A percentile compares a stretch with the other conserved stretches of the same genome.
phyloP scores from a whole-genome alignment of 2,888 invertebrate species.

The Phyllotreta cruciferae region DNA sequence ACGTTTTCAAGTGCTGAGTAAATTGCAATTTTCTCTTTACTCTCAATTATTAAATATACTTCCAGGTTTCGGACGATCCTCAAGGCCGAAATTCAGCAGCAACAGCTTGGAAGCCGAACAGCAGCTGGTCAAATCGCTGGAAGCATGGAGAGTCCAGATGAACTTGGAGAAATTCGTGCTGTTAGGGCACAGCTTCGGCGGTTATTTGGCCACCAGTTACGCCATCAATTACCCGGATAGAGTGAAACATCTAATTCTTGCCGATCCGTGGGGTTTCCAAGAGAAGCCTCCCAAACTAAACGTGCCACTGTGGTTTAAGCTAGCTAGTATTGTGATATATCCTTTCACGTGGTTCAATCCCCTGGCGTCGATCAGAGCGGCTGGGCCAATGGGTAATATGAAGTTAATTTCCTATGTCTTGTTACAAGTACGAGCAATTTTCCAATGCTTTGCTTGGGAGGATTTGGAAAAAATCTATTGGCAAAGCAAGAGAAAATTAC shows the following conservation, averaged over 20 bases:
- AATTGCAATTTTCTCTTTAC: too few species aligned
- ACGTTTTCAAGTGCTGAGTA: too few species aligned
- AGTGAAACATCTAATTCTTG: constrained; percentile 88
- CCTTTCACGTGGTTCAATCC: constrained; percentile 79
- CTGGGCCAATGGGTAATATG: constrained; percentile 78
- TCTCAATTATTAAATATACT: too few species aligned
- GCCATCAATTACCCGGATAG: constrained; percentile 83
- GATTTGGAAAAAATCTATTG: too few species aligned
- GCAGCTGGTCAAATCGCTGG: constrained; percentile 90
- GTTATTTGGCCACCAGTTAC: constrained; percentile 87
- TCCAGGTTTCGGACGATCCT: constrained; percentile 90
- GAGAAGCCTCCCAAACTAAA: constrained; percentile 66
- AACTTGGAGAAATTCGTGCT: constrained; percentile 84
- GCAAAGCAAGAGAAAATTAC: neutral
- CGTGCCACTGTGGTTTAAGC: constrained; percentile 81
- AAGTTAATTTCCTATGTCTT: too few species aligned
- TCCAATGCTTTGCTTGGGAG: too few species aligned
- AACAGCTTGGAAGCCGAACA: constrained; percentile 82
- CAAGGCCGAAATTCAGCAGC: constrained; percentile 81
- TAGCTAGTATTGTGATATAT: constrained; percentile 76
- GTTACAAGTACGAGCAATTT: too few species aligned
- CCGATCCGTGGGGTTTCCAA: constrained; percentile 85
- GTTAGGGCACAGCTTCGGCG: constrained; percentile 93
- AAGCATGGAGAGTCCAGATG: constrained; percentile 91
- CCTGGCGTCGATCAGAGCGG: constrained; percentile 86